A percentile compares a stretch with the other conserved stretches of the same genome.
phyloP scores from a whole-genome alignment of 2,888 invertebrate species.

The Nemotelus pantherinus region DNA sequence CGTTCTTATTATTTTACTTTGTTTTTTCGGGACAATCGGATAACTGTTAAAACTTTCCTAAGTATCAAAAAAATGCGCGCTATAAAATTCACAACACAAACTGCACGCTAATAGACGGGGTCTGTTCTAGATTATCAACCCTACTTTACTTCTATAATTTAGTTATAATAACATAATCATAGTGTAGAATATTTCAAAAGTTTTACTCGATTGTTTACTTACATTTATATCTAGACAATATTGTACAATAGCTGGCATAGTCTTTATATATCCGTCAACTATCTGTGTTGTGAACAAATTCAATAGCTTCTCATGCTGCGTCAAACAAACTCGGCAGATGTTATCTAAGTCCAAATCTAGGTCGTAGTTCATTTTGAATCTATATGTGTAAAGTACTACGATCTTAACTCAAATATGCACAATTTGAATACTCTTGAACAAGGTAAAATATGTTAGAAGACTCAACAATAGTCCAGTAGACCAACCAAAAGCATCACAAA shows the following conservation, averaged over 20 bases:
- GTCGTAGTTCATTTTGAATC: conserved; percentile 41
- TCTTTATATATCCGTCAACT: conserved; percentile 49
- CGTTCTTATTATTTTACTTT: too few relatives aligned
- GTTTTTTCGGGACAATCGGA: too few relatives aligned
- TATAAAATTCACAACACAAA: too few relatives aligned
- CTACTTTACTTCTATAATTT: too few relatives aligned
- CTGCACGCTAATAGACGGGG: too few relatives aligned
- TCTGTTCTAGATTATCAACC: too few relatives aligned
- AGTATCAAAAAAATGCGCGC: too few relatives aligned
- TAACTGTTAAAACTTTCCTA: too few relatives aligned
- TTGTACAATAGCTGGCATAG: conserved; percentile 47
- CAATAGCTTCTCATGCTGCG: conserved; percentile 39
- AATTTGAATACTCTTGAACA: not conserved
- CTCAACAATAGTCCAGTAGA: not conserved
- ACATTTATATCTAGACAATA: conserved; percentile 48
- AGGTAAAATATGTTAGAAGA: not conserved
- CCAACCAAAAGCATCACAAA: too few relatives aligned
- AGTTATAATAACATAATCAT: too few relatives aligned
- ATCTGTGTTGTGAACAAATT: conserved; percentile 48
- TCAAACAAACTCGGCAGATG: conserved; percentile 50
- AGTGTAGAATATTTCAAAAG: too few relatives aligned
- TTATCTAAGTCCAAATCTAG: conserved; percentile 47
- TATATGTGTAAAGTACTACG: not conserved
- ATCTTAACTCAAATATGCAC: not conserved
- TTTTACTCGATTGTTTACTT: conserved; percentile 19